Conservation (phyloP, 2,113 vertebrate species). For the Grus americana region DNA sequence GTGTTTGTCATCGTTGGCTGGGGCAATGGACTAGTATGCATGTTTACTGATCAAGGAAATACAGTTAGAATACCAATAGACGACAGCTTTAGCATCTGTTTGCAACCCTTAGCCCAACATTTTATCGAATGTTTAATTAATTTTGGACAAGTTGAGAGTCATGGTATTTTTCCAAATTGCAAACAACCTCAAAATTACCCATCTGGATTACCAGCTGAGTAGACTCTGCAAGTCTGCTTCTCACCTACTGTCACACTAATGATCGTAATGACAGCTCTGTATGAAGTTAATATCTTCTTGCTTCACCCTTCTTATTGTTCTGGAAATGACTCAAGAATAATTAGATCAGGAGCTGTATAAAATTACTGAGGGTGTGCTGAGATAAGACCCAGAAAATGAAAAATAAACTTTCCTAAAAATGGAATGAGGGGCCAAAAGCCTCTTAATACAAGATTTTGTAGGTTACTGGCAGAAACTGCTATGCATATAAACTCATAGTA, state of each 20-base stretch:
- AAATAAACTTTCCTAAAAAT: background rate
- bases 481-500: background rate
- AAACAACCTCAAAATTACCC: background rate
- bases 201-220: background rate
- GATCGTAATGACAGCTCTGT: background rate
- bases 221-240: background rate
- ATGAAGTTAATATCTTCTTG: background rate
- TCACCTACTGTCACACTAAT: conserved; percentile 3
- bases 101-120: background rate
- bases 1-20: background rate
- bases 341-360: background rate
- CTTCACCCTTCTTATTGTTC: background rate
- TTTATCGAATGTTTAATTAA: background rate
- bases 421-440: background rate
- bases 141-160: background rate
- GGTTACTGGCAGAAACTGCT: background rate
- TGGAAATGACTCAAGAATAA: background rate
- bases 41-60: background rate
- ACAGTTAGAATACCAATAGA: background rate
- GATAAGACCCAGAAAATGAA: background rate
- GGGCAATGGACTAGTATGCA: background rate
- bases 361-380: background rate
- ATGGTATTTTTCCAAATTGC: background rate
- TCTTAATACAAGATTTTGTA: background rate
- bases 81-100: background rate